Base-by-base conservation (phyloP, 92 coral and sea anemone genomes). In the Phenganax marumi region DNA sequence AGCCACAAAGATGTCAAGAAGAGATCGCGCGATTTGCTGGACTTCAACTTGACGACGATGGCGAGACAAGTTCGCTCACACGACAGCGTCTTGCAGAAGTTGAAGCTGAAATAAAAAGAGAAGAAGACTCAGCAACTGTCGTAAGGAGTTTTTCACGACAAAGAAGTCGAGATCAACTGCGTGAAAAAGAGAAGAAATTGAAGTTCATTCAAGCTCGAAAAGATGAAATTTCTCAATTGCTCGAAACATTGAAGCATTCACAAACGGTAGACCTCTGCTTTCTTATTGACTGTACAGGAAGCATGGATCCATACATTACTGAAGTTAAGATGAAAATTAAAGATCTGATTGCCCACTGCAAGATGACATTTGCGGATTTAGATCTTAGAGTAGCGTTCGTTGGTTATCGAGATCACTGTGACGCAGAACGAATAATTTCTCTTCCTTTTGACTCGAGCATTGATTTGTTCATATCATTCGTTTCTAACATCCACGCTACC, bases 201-300 rank as follows among this genome's bases (percentile, higher is more conserved):
- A 12, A 48, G 8, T 63, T 78, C 46, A 63, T 78, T 46, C 83
- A 21, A 0, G 47, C 83, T 26, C 83, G 83, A 63, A 78, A 78
- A 78, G 22, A 17, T 10, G 73, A 63, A 63, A 78, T 78, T 78
- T 8, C 16, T 17, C 83, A 43, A 61, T 48, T 78, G 48, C 48
- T 78, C 63, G 83, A 78, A 49, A 18, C 46, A 46, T 43, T 78
- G 52, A 78, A 78, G 49, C 72, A 60, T 39, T 78, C 73, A 2
- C 83, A 78, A 63, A 78, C 83, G n/a, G 83, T 78, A n/a, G 83
- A 78, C 50, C 73, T 78, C 17, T 78, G 83, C 73, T 78, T 78
- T 78, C 83, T 78, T 63, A 50, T 78, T 62, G 83, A 78, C 49
- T 78, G 83, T 72, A 78, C 83, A 48, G 83, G 83, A 3, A 78